phyloP scores from a whole-genome alignment of 2,797 vertebrate species.

The Hoplostethus mediterraneus region DNA sequence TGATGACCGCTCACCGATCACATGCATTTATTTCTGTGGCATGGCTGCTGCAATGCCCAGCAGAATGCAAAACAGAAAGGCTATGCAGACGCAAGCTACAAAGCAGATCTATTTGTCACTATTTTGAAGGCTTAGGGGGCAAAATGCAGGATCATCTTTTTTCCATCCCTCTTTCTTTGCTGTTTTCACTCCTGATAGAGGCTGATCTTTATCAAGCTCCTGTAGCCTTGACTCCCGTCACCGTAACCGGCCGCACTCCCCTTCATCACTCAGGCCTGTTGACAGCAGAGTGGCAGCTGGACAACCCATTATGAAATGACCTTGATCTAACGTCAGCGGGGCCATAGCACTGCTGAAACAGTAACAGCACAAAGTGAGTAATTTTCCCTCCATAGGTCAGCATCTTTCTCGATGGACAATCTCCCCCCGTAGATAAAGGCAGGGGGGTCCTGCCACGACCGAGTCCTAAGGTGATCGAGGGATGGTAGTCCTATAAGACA shows the following conservation, averaged over 20 bases:
- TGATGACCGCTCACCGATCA: slow-evolving; percentile 59
- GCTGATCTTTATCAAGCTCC: slow-evolving; percentile 79
- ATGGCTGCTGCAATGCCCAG: slow-evolving; percentile 39
- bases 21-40: slow-evolving; percentile 67
- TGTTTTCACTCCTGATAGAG: slow-evolving; percentile 73
- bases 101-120: slow-evolving; percentile 73
- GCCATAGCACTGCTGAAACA: slow-evolving; percentile 71
- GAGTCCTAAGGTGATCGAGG: slow-evolving; percentile 44
- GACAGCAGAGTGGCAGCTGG: slow-evolving; percentile 81
- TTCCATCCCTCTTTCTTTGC: slow-evolving; percentile 62
- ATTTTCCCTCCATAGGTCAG: slow-evolving; percentile 80
- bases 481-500: slow-evolving; percentile 4
- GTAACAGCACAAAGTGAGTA: slow-evolving; percentile 79
- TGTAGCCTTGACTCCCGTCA: slow-evolving; percentile 82
- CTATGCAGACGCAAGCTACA: slow-evolving; percentile 50
- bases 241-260: slow-evolving; percentile 65
- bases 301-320: slow-evolving; percentile 82
- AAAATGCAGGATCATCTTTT: slow-evolving; percentile 80
- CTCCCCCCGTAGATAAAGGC: slow-evolving; percentile 51
- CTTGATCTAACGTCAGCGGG: slow-evolving; percentile 79
- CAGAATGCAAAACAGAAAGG: slow-evolving; percentile 71
- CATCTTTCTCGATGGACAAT: slow-evolving; percentile 69
- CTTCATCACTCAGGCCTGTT: slow-evolving; percentile 77
- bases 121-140: slow-evolving; percentile 62
- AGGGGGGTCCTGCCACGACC: slow-evolving; percentile 36